These are phyloP conservation scores for Epistrophella euchroma DNA, from an alignment of 2,888 invertebrate species.

Conservation along the genomic window DNA sequence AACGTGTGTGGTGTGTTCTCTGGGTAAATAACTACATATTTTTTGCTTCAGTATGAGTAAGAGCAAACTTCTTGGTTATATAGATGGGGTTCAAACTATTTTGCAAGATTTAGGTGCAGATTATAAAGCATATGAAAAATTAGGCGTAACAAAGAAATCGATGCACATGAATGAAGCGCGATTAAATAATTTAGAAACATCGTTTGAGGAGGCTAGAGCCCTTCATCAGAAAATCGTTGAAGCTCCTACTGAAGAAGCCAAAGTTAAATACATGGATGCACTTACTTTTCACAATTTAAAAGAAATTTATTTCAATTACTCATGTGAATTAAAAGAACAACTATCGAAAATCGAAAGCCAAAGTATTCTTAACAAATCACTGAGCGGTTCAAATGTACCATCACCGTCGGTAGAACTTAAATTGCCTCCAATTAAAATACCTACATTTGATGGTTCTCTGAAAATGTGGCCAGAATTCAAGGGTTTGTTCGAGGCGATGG, in stretches of 20 bases:
- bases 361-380: not conserved
- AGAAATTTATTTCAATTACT: not conserved
- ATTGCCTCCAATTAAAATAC: conserved; percentile 38
- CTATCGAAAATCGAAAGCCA: not conserved
- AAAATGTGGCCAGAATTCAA: conserved; percentile 39
- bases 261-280: conserved; percentile 14
- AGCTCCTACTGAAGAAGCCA: not conserved
- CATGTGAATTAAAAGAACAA: not conserved
- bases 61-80: not conserved
- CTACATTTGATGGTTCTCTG: conserved; percentile 21
- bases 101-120: not conserved
- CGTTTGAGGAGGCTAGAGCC: conserved; percentile 9
- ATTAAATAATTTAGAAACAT: conserved; percentile 9
- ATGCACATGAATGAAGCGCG: conserved; percentile 27
- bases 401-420: conserved; percentile 12
- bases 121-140: not conserved
- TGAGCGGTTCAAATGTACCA: not conserved
- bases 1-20: not conserved
- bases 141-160: not conserved
- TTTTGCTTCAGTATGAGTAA: not conserved
- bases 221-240: conserved; percentile 42
- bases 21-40: too few species aligned
- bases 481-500: not conserved
- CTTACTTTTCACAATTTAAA: conserved; percentile 13
- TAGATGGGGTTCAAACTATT: not conserved